Evolutionary conservation across 2,113 vertebrate species (phyloP).

Genomic region (Anoplopoma fimbria): DNA sequence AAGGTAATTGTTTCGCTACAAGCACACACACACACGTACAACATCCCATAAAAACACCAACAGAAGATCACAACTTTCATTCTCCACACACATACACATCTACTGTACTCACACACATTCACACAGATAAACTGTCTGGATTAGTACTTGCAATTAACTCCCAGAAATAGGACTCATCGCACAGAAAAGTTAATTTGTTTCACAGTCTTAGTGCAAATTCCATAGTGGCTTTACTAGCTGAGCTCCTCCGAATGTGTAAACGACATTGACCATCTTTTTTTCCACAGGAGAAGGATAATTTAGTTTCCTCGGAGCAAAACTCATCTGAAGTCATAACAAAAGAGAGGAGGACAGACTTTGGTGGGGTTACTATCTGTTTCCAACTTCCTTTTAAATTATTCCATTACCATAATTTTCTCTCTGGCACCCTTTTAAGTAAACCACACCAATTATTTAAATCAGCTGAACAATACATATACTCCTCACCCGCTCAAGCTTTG

Average conservation of each 20-base stretch:
- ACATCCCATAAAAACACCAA: conserved; percentile 19
- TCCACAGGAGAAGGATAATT: conserved; percentile 73
- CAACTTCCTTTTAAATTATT: conserved; percentile 80
- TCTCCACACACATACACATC: conserved; percentile 19
- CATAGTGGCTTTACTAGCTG: conserved; percentile 57
- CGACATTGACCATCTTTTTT: conserved; percentile 70
- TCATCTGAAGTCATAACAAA: conserved; percentile 75
- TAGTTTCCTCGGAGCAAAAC: conserved; percentile 78
- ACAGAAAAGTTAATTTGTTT: conserved; percentile 70
- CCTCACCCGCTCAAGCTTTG: conserved; percentile 67
- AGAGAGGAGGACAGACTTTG: conserved; percentile 71
- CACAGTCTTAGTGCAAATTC: conserved; percentile 59
- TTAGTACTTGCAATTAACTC: conserved; percentile 61
- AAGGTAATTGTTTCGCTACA: conserved; percentile 22
- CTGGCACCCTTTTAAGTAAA: conserved; percentile 85
- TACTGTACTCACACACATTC: conserved; percentile 35
- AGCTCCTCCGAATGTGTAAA: conserved; percentile 67
- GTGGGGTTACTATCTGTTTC: conserved; percentile 73
- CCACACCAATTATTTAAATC: conserved; percentile 86
- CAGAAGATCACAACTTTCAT: background rate
- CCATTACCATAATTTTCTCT: conserved; percentile 84
- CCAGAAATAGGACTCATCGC: conserved; percentile 58
- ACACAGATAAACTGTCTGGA: conserved; percentile 35
- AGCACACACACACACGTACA: background rate
- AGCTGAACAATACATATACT: conserved; percentile 76